Percentiles rank a stretch among this genome's conserved stretches.
phyloP scores from a whole-genome alignment of 2,113 vertebrate species.

The Lamprologus sp. region DNA sequence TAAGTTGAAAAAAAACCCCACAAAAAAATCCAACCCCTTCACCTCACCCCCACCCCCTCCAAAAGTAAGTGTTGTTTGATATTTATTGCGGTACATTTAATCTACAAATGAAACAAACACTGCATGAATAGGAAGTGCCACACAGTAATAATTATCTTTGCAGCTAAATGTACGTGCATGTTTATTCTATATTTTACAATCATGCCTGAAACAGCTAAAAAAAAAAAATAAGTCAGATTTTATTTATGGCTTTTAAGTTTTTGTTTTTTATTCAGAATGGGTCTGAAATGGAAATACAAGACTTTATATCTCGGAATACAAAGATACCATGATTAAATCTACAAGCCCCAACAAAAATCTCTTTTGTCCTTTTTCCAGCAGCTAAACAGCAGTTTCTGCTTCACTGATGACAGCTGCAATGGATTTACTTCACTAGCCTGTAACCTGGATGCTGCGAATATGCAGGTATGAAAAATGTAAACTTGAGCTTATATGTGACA shows the following conservation, averaged over 20 bases:
- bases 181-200: background rate
- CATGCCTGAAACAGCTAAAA: background rate
- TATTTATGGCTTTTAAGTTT: background rate
- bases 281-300: conserved; percentile 22
- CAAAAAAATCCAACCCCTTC: background rate
- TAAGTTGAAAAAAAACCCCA: accelerated
- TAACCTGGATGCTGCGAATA: background rate
- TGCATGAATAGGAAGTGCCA: background rate
- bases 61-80: background rate
- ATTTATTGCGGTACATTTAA: background rate
- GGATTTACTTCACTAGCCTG: background rate
- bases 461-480: background rate
- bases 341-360: conserved; percentile 24
- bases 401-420: background rate
- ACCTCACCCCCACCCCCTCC: background rate
- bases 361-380: background rate
- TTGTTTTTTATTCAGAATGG: conserved; percentile 49
- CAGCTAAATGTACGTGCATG: background rate
- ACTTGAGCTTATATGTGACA: background rate
- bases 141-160: background rate
- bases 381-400: background rate
- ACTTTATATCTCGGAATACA: conserved; percentile 17
- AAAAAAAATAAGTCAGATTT: background rate
- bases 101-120: background rate
- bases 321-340: conserved; percentile 16